Base-by-base conservation (phyloP, 23 tunicate genomes). In the Ciona savignyi region DNA sequence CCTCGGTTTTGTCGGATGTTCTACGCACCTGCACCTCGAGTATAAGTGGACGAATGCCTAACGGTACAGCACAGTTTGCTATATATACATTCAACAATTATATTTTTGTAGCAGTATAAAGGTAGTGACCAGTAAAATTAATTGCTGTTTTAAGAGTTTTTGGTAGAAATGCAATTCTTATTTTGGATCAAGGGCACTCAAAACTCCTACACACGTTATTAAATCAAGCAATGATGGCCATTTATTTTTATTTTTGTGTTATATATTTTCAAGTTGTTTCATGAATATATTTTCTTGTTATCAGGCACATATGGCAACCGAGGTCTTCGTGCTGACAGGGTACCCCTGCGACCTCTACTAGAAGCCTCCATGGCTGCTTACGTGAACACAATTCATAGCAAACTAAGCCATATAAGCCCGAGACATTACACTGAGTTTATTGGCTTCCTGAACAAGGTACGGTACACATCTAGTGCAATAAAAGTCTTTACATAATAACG, bases 341-440 rank as follows among this genome's bases (percentile, higher is more conserved):
- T 77, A 29, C 83, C 82, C 2, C 80, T 85, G 25, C 92, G 78
- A 42, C 92, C 92, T 35, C 70, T 85, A 63, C 75, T 85, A 60
- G 80, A 85, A 67, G 85, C 74, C 26, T 62, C 92, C 23, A 67
- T 85, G 20, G 69, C 70, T 24, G 92, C 92, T 22, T 85, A 78
- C 63, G 69, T 77, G 33, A 60, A 56, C 23, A 78, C 92, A 68
- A 85, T 85, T 9, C 92, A 85, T 63, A 68, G 74, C 65, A 85
- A 85, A 62, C 70, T 85, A 65, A 85, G 92, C 51, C 92, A 84
- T 29, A 84, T 84, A 23, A 84, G 89, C 51, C 89, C 89, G n/a
- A 32, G 89, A 35, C 89, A 84, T 73, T 85, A 85, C 69, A 73
- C 80, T 9, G 92, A 85, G 64, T 85, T 85, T 63, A 85, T 85